Evolutionary conservation across 2,888 invertebrate species (phyloP).

Genomic region (Nezara viridula): DNA sequence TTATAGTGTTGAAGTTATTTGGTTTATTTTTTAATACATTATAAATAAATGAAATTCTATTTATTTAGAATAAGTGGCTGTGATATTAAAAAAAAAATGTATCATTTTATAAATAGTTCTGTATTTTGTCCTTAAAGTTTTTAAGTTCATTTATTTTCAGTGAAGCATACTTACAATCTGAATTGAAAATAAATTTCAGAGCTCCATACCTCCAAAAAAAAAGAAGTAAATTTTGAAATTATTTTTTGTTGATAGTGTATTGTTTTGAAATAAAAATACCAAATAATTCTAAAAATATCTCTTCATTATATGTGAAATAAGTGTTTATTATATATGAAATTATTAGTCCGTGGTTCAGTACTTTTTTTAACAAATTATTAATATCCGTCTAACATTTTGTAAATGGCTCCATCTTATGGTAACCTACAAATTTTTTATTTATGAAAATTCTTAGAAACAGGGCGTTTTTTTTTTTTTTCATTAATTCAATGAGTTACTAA

Average conservation of each 20-base stretch:
- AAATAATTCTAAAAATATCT: neutral
- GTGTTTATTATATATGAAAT: too few relatives aligned
- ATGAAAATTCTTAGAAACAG: too few relatives aligned
- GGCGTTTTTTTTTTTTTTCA: too few relatives aligned
- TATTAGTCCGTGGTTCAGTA: too few relatives aligned
- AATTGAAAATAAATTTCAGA: neutral
- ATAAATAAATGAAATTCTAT: neutral
- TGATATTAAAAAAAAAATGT: neutral
- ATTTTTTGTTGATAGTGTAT: neutral
- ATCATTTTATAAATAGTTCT: neutral
- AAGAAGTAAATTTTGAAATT: neutral
- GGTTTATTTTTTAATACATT: neutral
- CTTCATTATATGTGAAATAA: neutral
- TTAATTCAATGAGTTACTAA: too few relatives aligned
- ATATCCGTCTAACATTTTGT: too few relatives aligned
- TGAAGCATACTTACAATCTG: neutral
- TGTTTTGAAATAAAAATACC: neutral
- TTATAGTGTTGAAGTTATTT: neutral
- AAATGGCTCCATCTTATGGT: too few relatives aligned
- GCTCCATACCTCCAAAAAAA: neutral
- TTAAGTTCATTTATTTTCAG: neutral
- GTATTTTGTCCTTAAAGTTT: neutral
- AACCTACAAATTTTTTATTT: too few relatives aligned
- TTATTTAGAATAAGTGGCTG: neutral
- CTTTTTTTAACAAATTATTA: too few relatives aligned